Conservation (phyloP, 2,113 vertebrate species). For the Elachura formosa region DNA sequence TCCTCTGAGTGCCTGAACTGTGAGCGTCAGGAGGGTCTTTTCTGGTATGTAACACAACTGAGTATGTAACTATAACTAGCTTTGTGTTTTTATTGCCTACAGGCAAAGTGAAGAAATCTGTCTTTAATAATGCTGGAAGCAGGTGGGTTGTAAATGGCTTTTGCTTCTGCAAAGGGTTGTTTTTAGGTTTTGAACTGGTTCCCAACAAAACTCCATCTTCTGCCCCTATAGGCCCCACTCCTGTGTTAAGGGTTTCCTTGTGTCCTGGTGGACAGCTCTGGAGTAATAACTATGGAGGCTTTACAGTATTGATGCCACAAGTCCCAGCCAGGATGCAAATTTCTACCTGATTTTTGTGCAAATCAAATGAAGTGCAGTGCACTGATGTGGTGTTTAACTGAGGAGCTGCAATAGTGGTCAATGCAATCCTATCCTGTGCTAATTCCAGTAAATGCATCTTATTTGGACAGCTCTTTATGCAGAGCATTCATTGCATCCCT, state of each 20-base stretch:
- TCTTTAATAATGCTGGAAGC: not conserved
- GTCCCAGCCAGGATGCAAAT: not conserved
- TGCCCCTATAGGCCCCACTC: not conserved
- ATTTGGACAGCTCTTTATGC: not conserved
- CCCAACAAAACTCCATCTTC: not conserved
- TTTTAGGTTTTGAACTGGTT: not conserved
- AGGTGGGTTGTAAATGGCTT: not conserved
- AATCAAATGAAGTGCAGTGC: not conserved
- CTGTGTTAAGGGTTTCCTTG: not conserved
- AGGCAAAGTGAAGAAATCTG: not conserved
- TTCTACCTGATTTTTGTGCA: not conserved
- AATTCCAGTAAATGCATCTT: not conserved
- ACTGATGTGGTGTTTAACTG: not conserved
- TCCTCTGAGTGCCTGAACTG: not conserved
- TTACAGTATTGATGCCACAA: rapidly evolving
- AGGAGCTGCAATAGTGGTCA: not conserved
- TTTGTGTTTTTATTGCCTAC: not conserved
- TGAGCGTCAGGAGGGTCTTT: not conserved
- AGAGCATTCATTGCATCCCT: not conserved
- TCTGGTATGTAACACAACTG: not conserved
- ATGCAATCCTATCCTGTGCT: not conserved
- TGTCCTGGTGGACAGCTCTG: not conserved
- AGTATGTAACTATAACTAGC: not conserved
- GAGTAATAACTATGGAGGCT: not conserved
- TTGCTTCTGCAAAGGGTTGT: not conserved